Evolutionary conservation across 1,140 invertebrate species (phyloP).

Genomic region (Atta texana): DNA sequence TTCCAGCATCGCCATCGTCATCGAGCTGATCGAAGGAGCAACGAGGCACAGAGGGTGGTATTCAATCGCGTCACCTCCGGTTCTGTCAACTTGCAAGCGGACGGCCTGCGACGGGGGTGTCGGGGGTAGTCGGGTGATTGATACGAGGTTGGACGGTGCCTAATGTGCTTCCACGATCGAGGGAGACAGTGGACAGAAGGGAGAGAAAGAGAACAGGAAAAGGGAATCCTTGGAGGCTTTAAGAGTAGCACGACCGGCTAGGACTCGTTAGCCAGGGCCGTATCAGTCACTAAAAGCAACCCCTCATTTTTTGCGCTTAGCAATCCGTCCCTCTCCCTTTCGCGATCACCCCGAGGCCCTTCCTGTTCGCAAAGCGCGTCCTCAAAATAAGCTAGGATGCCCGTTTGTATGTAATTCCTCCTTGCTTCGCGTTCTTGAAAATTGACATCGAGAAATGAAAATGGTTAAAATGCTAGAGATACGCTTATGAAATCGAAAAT

Average conservation of each 20-base stretch:
- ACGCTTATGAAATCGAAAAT: not conserved
- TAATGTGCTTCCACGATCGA: conserved; percentile 77
- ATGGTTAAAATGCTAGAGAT: not conserved
- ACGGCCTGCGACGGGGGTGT: conserved; percentile 50
- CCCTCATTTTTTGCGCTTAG: conserved; percentile 80
- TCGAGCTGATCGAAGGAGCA: conserved; percentile 27
- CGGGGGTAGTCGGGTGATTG: conserved; percentile 80
- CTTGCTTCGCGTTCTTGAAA: conserved; percentile 7
- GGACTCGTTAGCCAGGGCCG: conserved; percentile 83
- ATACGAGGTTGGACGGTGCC: conserved; percentile 83
- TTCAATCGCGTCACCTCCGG: conserved; percentile 84
- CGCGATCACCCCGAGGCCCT: not conserved
- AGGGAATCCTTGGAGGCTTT: conserved; percentile 81
- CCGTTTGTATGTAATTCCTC: conserved; percentile 78
- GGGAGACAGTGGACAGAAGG: conserved; percentile 53
- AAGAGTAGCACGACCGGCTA: conserved; percentile 81
- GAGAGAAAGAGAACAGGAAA: conserved; percentile 63
- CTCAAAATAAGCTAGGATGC: conserved; percentile 83
- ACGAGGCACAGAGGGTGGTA: conserved; percentile 69
- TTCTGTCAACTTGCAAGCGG: conserved; percentile 78
- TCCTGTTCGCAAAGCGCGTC: conserved; percentile 59
- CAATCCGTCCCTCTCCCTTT: conserved; percentile 52
- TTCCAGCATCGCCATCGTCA: conserved; percentile 63
- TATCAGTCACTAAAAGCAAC: conserved; percentile 84
- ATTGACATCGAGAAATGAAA: not conserved